A percentile compares a stretch with the other conserved stretches of the same genome.
Conservation (phyloP, 2,797 vertebrate genomes). For the Sebastes taczanowskii region DNA sequence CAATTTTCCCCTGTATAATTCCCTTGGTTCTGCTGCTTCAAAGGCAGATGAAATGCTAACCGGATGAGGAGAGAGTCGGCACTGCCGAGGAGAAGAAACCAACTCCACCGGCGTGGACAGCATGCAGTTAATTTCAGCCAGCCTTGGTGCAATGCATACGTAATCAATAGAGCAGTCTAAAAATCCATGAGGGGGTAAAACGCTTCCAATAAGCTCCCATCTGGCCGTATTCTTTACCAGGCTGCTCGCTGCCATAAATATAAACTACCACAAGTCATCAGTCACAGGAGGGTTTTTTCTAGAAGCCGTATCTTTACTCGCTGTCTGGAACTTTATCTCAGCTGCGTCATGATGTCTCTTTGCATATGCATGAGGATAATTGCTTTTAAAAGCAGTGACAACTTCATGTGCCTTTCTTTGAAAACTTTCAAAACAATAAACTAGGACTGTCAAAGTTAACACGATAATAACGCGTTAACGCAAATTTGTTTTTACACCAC, state of each 20-base stretch:
- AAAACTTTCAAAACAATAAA: background rate
- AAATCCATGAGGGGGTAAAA: conserved; percentile 67
- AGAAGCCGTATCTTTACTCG: background rate
- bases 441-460: no score
- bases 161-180: conserved; percentile 63
- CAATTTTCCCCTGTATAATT: conserved; percentile 67
- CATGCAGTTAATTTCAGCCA: conserved; percentile 30
- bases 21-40: conserved; percentile 62
- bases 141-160: conserved; percentile 41
- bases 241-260: conserved; percentile 30
- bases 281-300: background rate
- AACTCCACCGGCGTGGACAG: conserved; percentile 12
- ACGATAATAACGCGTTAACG: no score
- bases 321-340: background rate
- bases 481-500: no score
- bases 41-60: conserved; percentile 60
- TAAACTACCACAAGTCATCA: conserved; percentile 14
- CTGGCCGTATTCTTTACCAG: conserved; percentile 39
- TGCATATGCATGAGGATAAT: background rate
- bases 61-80: conserved; percentile 23
- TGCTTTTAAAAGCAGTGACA: background rate
- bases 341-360: background rate
- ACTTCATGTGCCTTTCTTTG: background rate
- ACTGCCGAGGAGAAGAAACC: conserved; percentile 20
- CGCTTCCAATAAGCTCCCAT: conserved; percentile 44